These are phyloP conservation scores for Mus spicilegus DNA, from an alignment of 2,113 vertebrate species.

Conservation along the genomic window DNA sequence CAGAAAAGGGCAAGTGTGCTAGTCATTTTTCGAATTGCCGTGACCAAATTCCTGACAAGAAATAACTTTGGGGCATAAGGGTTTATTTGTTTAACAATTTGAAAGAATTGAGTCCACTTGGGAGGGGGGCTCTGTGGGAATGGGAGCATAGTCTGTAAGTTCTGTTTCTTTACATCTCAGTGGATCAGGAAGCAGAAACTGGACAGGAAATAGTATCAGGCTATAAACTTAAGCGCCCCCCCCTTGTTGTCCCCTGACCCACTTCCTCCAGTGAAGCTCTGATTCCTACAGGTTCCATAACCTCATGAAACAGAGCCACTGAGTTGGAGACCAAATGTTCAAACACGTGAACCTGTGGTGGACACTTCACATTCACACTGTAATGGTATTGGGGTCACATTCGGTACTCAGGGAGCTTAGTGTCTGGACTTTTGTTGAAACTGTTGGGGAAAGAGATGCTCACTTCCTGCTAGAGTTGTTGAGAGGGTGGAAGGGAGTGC, in stretches of 20 bases:
- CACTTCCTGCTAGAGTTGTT: neutral
- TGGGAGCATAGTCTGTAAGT: neutral
- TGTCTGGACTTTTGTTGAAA: neutral
- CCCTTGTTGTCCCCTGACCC: neutral
- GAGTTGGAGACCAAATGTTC: neutral
- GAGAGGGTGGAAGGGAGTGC: neutral
- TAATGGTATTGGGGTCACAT: neutral
- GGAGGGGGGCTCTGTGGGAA: neutral
- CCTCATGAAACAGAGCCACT: neutral
- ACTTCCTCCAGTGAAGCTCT: neutral
- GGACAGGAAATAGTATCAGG: neutral
- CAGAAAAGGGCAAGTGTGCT: neutral
- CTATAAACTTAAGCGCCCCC: neutral
- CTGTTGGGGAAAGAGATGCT: neutral
- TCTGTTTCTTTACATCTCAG: neutral
- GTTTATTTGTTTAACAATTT: neutral
- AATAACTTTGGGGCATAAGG: neutral
- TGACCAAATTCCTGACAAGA: neutral
- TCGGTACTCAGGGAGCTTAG: neutral
- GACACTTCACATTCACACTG: neutral
- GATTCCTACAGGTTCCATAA: neutral
- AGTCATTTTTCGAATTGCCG: neutral
- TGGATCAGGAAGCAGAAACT: neutral
- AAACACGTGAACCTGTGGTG: neutral
- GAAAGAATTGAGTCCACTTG: neutral